These are phyloP conservation scores for Erebia ligea DNA, from an alignment of 2,888 invertebrate species.

Conservation along the genomic window DNA sequence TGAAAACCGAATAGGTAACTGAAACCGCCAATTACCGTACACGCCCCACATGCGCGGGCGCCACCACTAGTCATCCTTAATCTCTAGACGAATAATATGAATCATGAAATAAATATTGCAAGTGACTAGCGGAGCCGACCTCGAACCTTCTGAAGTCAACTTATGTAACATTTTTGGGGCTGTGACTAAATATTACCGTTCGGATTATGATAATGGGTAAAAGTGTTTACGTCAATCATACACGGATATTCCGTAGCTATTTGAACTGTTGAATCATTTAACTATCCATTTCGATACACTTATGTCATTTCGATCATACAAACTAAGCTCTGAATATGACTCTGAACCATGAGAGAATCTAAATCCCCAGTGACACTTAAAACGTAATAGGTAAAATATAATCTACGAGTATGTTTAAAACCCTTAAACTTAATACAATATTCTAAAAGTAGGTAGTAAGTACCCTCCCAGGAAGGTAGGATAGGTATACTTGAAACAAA, in stretches of 20 bases:
- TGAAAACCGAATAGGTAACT: background rate
- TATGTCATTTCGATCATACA: background rate
- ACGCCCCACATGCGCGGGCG: slow-evolving; percentile 32
- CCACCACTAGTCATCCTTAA: slow-evolving; percentile 37
- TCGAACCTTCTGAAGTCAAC: slow-evolving; percentile 49
- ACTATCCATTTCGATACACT: slow-evolving; percentile 9
- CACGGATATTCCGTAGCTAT: slow-evolving; percentile 16
- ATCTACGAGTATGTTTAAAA: no score
- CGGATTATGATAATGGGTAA: slow-evolving; percentile 51
- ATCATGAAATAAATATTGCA: slow-evolving; percentile 56
- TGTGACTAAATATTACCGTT: slow-evolving; percentile 51
- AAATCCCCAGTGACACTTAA: no score
- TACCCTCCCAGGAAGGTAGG: no score
- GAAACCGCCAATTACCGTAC: slow-evolving; percentile 18
- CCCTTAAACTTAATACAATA: no score
- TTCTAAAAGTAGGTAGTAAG: no score
- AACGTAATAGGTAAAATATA: no score
- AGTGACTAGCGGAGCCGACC: slow-evolving; percentile 48
- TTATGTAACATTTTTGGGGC: slow-evolving; percentile 52
- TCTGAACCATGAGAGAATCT: no score
- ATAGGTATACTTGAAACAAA: no score
- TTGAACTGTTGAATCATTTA: slow-evolving; percentile 23
- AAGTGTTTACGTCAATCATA: slow-evolving; percentile 38
- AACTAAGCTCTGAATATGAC: background rate
- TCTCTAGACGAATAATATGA: slow-evolving; percentile 48